A percentile compares a stretch with the other conserved stretches of the same genome.
Evolutionary conservation across 2,888 invertebrate species (phyloP).

Genomic region (Polia nebulosa): DNA sequence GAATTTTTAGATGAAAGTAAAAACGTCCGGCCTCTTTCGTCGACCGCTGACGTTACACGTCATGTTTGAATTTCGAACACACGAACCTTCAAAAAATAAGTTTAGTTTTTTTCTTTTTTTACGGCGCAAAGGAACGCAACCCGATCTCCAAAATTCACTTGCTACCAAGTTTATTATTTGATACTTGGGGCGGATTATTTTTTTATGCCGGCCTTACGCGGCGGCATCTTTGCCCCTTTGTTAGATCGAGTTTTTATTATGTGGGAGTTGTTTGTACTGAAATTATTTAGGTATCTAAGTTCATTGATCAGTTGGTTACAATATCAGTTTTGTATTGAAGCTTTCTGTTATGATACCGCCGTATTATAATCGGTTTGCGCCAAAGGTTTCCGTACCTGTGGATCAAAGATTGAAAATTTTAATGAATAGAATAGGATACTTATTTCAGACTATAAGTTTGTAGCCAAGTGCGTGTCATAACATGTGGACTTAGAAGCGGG

Average conservation of each 20-base stretch:
- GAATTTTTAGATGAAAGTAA: slow-evolving; percentile 78
- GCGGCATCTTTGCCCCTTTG: slow-evolving; percentile 86
- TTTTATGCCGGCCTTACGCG: slow-evolving; percentile 78
- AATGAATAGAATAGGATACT: neutral
- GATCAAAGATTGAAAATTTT: neutral
- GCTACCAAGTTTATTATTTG: slow-evolving; percentile 91
- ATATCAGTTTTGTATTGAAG: slow-evolving; percentile 32
- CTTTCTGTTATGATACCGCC: slow-evolving; percentile 45
- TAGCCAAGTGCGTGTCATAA: too few species aligned
- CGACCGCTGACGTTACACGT: slow-evolving; percentile 85
- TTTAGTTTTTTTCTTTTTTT: slow-evolving; percentile 69
- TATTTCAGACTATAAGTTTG: neutral
- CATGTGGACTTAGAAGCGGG: too few species aligned
- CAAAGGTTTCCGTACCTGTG: slow-evolving; percentile 19
- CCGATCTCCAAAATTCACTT: slow-evolving; percentile 90
- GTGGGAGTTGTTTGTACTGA: slow-evolving; percentile 80
- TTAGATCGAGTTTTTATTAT: slow-evolving; percentile 78
- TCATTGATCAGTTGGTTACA: slow-evolving; percentile 65
- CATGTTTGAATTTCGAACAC: slow-evolving; percentile 87
- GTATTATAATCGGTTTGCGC: slow-evolving; percentile 35
- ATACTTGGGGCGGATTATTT: slow-evolving; percentile 87
- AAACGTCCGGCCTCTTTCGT: slow-evolving; percentile 80
- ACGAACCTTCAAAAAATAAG: slow-evolving; percentile 75
- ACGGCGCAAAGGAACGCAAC: slow-evolving; percentile 81
- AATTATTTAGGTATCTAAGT: slow-evolving; percentile 74